Conservation (phyloP, 37 sponge, comb jelly and placozoan species). For the Crambe crambe region DNA sequence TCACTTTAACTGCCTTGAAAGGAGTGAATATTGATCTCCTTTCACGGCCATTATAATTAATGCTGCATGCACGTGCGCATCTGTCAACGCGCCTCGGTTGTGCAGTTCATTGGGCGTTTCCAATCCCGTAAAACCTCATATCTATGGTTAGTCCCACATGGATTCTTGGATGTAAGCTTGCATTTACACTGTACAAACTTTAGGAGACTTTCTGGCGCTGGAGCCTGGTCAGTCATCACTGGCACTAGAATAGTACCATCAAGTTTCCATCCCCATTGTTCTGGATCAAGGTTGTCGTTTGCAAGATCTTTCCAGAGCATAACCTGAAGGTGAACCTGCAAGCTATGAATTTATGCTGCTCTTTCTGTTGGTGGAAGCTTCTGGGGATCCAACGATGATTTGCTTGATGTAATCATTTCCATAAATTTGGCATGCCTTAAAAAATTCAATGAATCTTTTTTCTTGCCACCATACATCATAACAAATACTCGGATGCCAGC, state of each 20-base stretch:
- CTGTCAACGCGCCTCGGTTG: too few species aligned
- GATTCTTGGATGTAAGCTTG: conserved; percentile 41
- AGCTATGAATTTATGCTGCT: conserved; percentile 22
- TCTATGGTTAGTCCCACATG: conserved; percentile 34
- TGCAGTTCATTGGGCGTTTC: too few species aligned
- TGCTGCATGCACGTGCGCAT: too few species aligned
- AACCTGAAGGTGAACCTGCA: not conserved
- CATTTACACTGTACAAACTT: conserved; percentile 22
- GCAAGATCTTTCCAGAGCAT: not conserved
- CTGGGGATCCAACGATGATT: conserved; percentile 21
- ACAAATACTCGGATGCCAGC: conserved; percentile 25
- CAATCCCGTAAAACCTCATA: too few species aligned
- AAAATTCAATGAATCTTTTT: too few species aligned
- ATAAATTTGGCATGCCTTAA: conserved; percentile 49
- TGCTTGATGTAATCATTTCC: conserved; percentile 45
- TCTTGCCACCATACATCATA: too few species aligned
- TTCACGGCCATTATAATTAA: too few species aligned
- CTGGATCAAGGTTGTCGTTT: conserved; percentile 2
- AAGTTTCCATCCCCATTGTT: conserved; percentile 39
- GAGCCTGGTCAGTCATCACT: conserved; percentile 15
- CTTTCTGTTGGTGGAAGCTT: too few species aligned
- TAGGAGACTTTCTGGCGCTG: conserved; percentile 31
- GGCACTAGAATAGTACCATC: conserved; percentile 16
- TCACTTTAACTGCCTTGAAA: too few species aligned
- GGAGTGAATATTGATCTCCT: too few species aligned